These are phyloP conservation scores for Parthenolecanium corni DNA, from an alignment of 2,888 invertebrate species.

Conservation along the genomic window DNA sequence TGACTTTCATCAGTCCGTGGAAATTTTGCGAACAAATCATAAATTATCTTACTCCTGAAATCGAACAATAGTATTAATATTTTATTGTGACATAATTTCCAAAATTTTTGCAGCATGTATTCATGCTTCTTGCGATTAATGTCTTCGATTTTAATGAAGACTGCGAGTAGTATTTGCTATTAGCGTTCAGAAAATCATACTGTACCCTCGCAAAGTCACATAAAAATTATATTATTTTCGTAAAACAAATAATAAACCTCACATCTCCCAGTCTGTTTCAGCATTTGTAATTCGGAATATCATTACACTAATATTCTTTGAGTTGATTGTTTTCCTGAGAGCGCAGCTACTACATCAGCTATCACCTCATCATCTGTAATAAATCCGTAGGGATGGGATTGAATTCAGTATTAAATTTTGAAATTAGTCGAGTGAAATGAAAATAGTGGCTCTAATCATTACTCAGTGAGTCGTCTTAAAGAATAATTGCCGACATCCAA, in stretches of 20 bases:
- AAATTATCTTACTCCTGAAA: conserved; percentile 35
- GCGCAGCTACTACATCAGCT: conserved; percentile 9
- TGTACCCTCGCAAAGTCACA: no score
- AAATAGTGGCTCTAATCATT: conserved; percentile 28
- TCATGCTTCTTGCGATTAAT: no score
- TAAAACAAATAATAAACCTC: neutral
- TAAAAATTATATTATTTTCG: no score
- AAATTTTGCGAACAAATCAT: conserved; percentile 37
- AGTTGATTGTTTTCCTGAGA: neutral
- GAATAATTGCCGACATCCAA: conserved; percentile 59
- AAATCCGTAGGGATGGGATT: neutral
- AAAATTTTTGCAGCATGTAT: no score
- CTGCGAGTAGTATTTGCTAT: no score
- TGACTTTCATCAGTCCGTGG: conserved; percentile 37
- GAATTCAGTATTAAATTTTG: neutral
- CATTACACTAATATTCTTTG: conserved; percentile 26
- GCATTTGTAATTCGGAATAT: conserved; percentile 32
- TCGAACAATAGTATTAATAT: neutral
- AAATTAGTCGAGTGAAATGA: neutral
- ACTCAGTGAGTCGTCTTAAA: conserved; percentile 65
- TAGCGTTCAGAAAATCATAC: no score
- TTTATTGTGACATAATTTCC: no score
- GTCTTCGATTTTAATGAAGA: no score
- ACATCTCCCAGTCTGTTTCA: conserved; percentile 32
- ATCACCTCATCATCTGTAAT: conserved; percentile 7